Evolutionary conservation across 2,113 vertebrate genomes (phyloP).

Genomic region (Semnornis frantzii): DNA sequence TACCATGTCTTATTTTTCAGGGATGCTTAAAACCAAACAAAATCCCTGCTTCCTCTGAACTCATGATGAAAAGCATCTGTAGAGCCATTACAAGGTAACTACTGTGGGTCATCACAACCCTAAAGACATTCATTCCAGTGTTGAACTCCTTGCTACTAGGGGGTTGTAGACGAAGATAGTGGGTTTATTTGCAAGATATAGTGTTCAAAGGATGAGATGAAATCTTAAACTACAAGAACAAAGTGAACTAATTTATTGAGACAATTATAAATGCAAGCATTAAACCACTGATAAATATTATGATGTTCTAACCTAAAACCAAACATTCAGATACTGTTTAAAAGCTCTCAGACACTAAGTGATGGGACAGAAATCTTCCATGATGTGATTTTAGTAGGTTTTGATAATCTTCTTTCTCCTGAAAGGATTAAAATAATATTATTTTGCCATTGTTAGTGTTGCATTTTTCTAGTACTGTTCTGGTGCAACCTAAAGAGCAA

Average conservation of each 20-base stretch:
- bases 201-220: not conserved
- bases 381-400: not conserved
- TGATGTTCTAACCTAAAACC: not conserved
- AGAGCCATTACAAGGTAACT: not conserved
- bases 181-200: not conserved
- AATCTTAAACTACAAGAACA: not conserved
- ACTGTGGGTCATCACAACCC: not conserved
- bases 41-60: not conserved
- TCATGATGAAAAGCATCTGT: not conserved
- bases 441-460: not conserved
- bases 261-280: not conserved
- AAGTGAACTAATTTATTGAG: not conserved
- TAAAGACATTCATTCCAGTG: not conserved
- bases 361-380: not conserved
- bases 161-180: fast-evolving
- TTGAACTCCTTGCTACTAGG: not conserved
- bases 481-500: not conserved
- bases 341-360: not conserved
- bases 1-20: not conserved
- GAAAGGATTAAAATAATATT: not conserved
- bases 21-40: not conserved
- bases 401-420: not conserved
- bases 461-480: not conserved
- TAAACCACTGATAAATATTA: not conserved
- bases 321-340: not conserved